Base-by-base conservation (phyloP, 2,888 invertebrate species). In the Parnassius mnemosyne region DNA sequence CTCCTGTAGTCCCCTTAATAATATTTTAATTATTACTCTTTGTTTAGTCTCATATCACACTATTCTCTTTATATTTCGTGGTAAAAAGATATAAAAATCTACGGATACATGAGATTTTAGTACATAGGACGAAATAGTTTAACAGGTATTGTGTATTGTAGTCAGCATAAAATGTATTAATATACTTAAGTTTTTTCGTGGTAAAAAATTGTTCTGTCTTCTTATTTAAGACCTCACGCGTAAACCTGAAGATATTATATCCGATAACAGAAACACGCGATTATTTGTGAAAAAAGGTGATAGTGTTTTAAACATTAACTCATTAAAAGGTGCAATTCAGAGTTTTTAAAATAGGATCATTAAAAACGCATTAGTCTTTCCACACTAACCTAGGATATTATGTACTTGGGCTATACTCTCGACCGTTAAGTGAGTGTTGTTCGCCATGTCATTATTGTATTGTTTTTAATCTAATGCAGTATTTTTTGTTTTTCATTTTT, bases 321-420 rank as follows among this genome's bases (percentile, higher is more conserved):
- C 20, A 52, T 10, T 34, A 43, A 57, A 61, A 61, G 43, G 41
- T 53, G 47, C 50, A 58, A 53, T 58, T 53, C 50, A 58, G 9
- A 49, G 50, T 53, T 49, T 62, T 57, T 53, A 53, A 62, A 62
- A 62, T 44, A 57, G 47, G 20, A 50, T 53, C 57, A 62, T 62
- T 58, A 62, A 57, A 62, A 57, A 62, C 53, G 49, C 50, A 62
- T 62, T 57, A 62, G 62, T 58, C 57, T 54, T 60, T 60, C 50
- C 50, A 49, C 16, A 50, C 54, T 50, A 53, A 49, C 57, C 62
- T 62, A 53, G 53, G 12, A 62, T 53, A 57, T 52, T 53, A 57
- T 52, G 62, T 57, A 49, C n/a, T n/a, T n/a, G n/a, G n/a, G n/a
- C n/a, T n/a, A n/a, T n/a, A n/a, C 62, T 49, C 61, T 58, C 34